These are phyloP conservation scores for Pollachius pollachius DNA, from an alignment of 2,113 vertebrate genomes.

Conservation along the genomic window DNA sequence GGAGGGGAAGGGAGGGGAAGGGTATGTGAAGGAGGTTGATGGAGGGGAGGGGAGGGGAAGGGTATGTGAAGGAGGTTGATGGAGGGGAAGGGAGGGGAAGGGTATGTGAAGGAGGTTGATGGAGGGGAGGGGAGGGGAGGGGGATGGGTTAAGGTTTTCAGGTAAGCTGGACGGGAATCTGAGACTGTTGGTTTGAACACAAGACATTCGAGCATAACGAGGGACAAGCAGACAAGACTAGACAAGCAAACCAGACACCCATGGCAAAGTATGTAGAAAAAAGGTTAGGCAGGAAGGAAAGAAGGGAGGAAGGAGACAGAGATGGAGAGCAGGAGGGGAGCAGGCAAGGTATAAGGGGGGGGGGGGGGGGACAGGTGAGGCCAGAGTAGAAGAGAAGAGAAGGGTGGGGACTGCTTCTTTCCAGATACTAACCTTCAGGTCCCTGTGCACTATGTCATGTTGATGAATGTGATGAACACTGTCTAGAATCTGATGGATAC, in stretches of 20 bases:
- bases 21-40: too few species aligned
- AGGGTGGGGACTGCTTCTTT: slow-evolving; percentile 56
- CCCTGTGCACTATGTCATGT: slow-evolving; percentile 89
- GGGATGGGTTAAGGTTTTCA: not conserved
- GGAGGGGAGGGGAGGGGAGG: not conserved
- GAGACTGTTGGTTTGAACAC: slow-evolving; percentile 19
- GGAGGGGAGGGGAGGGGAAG: not conserved
- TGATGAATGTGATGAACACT: slow-evolving; percentile 89
- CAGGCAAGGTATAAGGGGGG: slow-evolving; percentile 19
- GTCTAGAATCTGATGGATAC: slow-evolving; percentile 87
- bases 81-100: not conserved
- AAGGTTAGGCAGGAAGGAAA: slow-evolving; percentile 39
- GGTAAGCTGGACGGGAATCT: slow-evolving; percentile 16
- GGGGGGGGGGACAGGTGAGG: slow-evolving; percentile 1
- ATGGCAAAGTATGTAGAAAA: slow-evolving; percentile 50
- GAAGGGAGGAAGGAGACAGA: slow-evolving; percentile 21
- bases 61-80: not conserved
- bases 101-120: too few species aligned
- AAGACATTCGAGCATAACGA: too few species aligned
- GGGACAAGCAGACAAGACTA: slow-evolving; percentile 14
- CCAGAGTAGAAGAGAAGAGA: not conserved
- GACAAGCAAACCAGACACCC: slow-evolving; percentile 13
- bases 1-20: not conserved
- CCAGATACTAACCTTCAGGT: slow-evolving; percentile 85
- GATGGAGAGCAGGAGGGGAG: slow-evolving; percentile 13